Conservation (phyloP, 30 jellyfish, hydroid and myxozoan genomes). For the Cassiopea andromeda region DNA sequence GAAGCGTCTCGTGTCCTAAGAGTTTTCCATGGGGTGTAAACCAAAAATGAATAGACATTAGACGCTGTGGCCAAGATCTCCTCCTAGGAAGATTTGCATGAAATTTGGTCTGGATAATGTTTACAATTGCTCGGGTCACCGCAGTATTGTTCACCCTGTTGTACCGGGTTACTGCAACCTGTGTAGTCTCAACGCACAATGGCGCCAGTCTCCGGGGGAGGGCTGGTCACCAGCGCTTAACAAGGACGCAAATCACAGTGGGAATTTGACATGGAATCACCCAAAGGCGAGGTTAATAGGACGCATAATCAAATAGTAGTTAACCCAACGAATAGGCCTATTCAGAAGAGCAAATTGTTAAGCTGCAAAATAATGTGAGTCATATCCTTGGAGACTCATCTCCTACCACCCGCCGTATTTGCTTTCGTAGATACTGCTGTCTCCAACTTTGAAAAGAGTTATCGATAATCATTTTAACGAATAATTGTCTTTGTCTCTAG, state of each 20-base stretch:
- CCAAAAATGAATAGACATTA: constrained; percentile 48
- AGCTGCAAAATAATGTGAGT: constrained; percentile 22
- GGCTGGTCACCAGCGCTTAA: constrained; percentile 62
- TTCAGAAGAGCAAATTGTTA: constrained; percentile 25
- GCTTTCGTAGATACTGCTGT: constrained; percentile 60
- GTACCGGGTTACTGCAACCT: constrained; percentile 68
- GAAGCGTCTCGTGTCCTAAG: constrained; percentile 72
- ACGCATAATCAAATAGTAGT: constrained; percentile 25
- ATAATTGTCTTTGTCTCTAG: constrained; percentile 43
- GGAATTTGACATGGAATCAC: constrained; percentile 42
- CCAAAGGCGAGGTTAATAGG: constrained; percentile 47
- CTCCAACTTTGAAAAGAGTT: constrained; percentile 50
- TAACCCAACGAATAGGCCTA: constrained; percentile 14
- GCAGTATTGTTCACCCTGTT: constrained; percentile 57
- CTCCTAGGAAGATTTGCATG: constrained; percentile 75
- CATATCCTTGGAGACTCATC: constrained; percentile 30
- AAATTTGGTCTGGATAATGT: constrained; percentile 40
- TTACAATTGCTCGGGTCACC: constrained; percentile 60
- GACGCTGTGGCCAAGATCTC: constrained; percentile 71
- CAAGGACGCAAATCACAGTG: constrained; percentile 30
- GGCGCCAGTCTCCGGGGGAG: constrained; percentile 82
- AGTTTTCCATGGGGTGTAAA: constrained; percentile 69
- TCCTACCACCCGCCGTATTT: constrained; percentile 47
- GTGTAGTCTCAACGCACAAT: constrained; percentile 61
- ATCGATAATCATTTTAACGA: constrained; percentile 37